Evolutionary conservation across 2,797 vertebrate genomes (phyloP).

Genomic region (Chloroceryle inda): DNA sequence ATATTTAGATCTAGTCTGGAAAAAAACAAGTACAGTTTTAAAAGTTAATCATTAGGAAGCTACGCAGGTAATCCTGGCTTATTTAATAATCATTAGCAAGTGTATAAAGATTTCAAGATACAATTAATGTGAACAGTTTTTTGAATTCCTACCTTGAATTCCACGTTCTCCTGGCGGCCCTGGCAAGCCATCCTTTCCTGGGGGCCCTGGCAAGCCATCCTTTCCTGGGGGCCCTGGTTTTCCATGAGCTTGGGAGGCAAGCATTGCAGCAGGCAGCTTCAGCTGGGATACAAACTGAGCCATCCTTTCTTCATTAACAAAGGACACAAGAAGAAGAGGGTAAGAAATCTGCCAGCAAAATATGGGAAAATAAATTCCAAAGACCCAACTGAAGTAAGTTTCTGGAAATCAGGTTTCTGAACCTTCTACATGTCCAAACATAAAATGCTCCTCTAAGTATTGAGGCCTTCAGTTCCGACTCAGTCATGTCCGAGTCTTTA

Average conservation of each 20-base stretch:
- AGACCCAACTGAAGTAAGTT: not conserved
- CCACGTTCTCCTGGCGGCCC: conserved; percentile 90
- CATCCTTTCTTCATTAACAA: conserved; percentile 86
- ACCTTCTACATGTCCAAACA: not conserved
- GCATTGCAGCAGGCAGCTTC: conserved; percentile 91
- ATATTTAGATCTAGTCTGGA: conserved; percentile 61
- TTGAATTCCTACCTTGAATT: conserved; percentile 87
- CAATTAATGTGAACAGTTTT: not conserved
- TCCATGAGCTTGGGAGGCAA: conserved; percentile 89
- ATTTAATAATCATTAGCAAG: conserved; percentile 54
- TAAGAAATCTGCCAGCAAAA: conserved; percentile 3
- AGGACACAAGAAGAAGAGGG: conserved; percentile 7
- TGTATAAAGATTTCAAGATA: conserved; percentile 21
- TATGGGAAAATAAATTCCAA: not conserved
- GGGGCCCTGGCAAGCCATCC: conserved; percentile 89
- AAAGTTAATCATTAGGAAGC: conserved; percentile 76
- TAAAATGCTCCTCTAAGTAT: not conserved
- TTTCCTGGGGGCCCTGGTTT: conserved; percentile 93
- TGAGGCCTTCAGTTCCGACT: not conserved
- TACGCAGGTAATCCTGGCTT: conserved; percentile 27
- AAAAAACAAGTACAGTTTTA: conserved; percentile 64
- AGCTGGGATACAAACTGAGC: conserved; percentile 82
- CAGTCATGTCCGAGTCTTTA: not conserved
- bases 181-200: conserved; percentile 90
- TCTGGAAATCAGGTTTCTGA: not conserved